Percentiles rank a stretch among this genome's conserved stretches.
Conservation (phyloP, 2,113 vertebrate genomes). For the Channa maculata region DNA sequence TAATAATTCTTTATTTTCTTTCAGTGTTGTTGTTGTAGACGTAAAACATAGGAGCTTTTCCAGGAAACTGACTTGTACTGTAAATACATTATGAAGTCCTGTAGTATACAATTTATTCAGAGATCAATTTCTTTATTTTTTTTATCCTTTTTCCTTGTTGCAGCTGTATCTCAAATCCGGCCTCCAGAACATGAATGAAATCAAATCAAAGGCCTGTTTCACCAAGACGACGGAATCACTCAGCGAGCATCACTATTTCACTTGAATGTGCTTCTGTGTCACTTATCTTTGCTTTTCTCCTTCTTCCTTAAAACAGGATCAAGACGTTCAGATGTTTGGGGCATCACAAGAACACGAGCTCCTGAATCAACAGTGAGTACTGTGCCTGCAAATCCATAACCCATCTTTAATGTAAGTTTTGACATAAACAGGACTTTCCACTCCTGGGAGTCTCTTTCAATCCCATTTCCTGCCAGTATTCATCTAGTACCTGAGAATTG, state of each 20-base stretch:
- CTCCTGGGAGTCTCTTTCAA: neutral
- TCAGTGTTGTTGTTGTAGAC: no score
- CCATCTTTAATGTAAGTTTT: neutral
- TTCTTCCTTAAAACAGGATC: neutral
- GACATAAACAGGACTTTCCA: no score
- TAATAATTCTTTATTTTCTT: no score
- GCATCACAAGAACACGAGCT: neutral
- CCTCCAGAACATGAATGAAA: neutral
- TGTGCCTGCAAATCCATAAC: neutral
- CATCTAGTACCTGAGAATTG: neutral
- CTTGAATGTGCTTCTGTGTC: slow-evolving; percentile 1
- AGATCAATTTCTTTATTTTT: neutral
- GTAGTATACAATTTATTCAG: neutral
- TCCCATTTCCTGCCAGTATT: neutral
- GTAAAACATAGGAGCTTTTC: neutral
- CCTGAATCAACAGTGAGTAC: neutral
- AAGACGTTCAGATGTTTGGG: no score
- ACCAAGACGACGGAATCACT: neutral
- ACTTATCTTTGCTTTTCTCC: slow-evolving; percentile 48
- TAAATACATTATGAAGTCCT: no score
- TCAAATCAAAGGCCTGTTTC: neutral
- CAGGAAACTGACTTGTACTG: no score
- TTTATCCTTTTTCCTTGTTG: neutral
- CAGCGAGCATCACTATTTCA: slow-evolving; percentile 11
- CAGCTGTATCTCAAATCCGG: neutral